A percentile compares a stretch with the other conserved stretches of the same genome.
These are phyloP conservation scores for Tapera naevia DNA, from an alignment of 2,797 vertebrate genomes.

Conservation along the genomic window DNA sequence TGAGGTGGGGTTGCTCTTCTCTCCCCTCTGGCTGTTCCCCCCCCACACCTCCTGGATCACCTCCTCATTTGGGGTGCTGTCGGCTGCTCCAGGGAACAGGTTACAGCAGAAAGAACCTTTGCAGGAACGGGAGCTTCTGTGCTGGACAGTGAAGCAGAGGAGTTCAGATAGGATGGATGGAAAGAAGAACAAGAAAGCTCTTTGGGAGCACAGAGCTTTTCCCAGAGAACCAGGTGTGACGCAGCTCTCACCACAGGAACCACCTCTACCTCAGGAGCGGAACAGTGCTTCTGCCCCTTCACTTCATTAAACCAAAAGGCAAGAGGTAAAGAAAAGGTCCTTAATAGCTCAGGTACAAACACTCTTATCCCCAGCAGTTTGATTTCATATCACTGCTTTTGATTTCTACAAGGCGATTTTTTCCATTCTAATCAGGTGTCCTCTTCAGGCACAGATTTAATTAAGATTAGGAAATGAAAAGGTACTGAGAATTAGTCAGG, in stretches of 20 bases:
- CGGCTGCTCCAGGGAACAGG: accelerated
- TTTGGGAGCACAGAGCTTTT: background rate
- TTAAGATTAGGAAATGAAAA: conserved; percentile 73
- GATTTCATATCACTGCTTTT: conserved; percentile 51
- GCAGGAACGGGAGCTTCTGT: background rate
- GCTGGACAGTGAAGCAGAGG: background rate
- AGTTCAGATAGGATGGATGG: accelerated
- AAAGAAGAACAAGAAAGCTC: background rate
- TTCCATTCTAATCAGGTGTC: background rate
- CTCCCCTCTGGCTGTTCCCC: background rate
- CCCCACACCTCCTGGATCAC: background rate
- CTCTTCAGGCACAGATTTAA: conserved; percentile 68
- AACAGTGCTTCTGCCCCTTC: background rate
- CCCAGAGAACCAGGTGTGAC: background rate
- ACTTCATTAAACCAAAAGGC: background rate
- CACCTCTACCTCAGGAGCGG: background rate
- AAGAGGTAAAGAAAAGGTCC: background rate
- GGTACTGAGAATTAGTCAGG: conserved; percentile 21
- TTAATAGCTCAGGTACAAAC: background rate
- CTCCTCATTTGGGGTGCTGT: background rate
- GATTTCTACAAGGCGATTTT: conserved; percentile 17
- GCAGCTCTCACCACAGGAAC: background rate
- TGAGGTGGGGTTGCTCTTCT: background rate
- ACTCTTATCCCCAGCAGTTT: background rate
- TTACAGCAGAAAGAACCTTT: background rate